phyloP scores from a whole-genome alignment of 2,113 vertebrate species.

The Eulemur macaco region DNA sequence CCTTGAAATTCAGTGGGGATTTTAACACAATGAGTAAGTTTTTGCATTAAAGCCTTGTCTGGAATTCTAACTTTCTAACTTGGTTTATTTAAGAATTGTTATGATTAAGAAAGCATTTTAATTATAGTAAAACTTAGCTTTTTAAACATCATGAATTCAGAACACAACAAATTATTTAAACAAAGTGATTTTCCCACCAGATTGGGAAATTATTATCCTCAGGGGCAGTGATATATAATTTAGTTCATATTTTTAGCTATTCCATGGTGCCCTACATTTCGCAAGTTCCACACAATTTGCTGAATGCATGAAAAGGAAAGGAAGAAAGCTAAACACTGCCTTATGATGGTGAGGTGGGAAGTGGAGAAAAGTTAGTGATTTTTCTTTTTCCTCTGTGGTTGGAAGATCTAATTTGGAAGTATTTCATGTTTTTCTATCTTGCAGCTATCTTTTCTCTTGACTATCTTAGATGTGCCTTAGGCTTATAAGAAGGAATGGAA shows the following conservation, averaged over 20 bases:
- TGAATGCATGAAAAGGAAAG: not conserved
- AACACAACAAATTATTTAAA: slow-evolving; percentile 34
- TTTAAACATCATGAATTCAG: slow-evolving; percentile 26
- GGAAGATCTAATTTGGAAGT: slow-evolving; percentile 4
- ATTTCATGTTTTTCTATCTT: not conserved
- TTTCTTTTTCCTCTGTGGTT: not conserved
- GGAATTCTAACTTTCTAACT: slow-evolving; percentile 20
- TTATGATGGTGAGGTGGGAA: slow-evolving; percentile 35
- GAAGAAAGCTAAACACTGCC: not conserved
- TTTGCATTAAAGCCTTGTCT: not conserved
- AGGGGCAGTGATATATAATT: slow-evolving; percentile 37
- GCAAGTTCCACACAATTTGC: not conserved
- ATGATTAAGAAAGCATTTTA: not conserved
- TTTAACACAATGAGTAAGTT: not conserved
- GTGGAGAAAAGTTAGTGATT: not conserved
- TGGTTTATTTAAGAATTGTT: slow-evolving; percentile 4
- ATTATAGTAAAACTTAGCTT: slow-evolving; percentile 27
- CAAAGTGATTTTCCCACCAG: not conserved
- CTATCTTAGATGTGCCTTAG: not conserved
- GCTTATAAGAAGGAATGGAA: not conserved
- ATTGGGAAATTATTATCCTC: slow-evolving; percentile 41
- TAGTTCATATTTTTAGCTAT: slow-evolving; percentile 44
- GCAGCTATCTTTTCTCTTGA: not conserved
- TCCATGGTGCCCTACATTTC: not conserved
- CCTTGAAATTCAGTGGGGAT: not conserved